These are phyloP conservation scores for Drosophila antonietae DNA, from an alignment of 2,888 invertebrate genomes.

Conservation along the genomic window DNA sequence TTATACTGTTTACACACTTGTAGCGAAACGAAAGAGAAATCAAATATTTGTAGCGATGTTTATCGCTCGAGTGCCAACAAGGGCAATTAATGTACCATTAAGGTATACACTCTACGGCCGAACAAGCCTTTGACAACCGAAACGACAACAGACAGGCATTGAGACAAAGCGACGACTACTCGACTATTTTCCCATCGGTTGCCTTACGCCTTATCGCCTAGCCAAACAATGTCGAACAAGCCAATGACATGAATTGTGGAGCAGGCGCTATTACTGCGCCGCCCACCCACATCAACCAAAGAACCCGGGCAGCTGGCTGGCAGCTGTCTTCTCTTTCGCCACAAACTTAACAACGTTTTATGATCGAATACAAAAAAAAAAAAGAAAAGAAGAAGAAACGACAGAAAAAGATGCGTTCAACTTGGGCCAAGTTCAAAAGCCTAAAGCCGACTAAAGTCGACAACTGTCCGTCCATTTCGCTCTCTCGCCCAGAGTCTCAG, in stretches of 20 bases:
- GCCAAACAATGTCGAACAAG: slow-evolving; percentile 67
- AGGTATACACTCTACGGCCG: slow-evolving; percentile 46
- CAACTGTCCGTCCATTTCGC: slow-evolving; percentile 17
- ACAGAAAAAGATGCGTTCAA: slow-evolving; percentile 42
- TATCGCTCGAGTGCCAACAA: slow-evolving; percentile 75
- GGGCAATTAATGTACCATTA: slow-evolving; percentile 80
- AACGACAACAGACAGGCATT: slow-evolving; percentile 21
- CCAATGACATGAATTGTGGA: slow-evolving; percentile 52
- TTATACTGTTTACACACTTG: slow-evolving; percentile 73
- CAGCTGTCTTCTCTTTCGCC: slow-evolving; percentile 30
- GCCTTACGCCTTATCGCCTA: slow-evolving; percentile 29
- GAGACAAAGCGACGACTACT: slow-evolving; percentile 36
- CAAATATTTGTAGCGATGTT: slow-evolving; percentile 78
- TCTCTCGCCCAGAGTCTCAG: background rate
- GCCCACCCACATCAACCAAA: slow-evolving; percentile 61
- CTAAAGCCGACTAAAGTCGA: slow-evolving; percentile 33
- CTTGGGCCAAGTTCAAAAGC: slow-evolving; percentile 57
- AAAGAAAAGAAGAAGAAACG: background rate
- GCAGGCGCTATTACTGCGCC: slow-evolving; percentile 61
- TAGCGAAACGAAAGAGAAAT: slow-evolving; percentile 66
- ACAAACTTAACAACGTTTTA: slow-evolving; percentile 62
- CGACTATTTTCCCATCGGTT: slow-evolving; percentile 44
- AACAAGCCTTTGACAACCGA: slow-evolving; percentile 69
- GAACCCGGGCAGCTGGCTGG: background rate
- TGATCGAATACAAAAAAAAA: slow-evolving; percentile 59